Evolutionary conservation across 2,113 vertebrate genomes (phyloP), one percentile per base, ranked within the genome.

Genomic region (Acanthisitta chloris): DNA sequence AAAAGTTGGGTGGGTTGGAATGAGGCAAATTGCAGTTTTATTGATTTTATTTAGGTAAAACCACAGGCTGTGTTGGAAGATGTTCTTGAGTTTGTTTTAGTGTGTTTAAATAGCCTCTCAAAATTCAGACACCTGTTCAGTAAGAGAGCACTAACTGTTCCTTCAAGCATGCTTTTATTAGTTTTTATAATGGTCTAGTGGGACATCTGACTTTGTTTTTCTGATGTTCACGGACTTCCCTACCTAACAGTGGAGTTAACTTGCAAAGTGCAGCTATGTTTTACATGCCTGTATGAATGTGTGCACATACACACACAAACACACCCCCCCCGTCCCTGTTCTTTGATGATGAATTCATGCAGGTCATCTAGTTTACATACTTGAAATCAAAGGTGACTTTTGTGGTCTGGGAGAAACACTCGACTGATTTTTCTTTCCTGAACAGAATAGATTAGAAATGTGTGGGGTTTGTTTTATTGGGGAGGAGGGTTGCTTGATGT

Each of bases 201-300:
- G 48, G 66, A 78, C 58, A 49, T 31, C 24, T 29, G 43, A 4
- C 7, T 51, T 87, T 82, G 9, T 45, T 82, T 69, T 80, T 45
- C 33, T 59, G 5, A 85, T 82, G 49, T 26, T 33, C 1, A 2
- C 73, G 28, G 28, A 14, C 24, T 80, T 82, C 14, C 8, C 2
- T 77, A 40, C 26, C 17, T 88, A 57, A 29, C 17, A 58, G 3
- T 72, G 36, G 31, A 80, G 36, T 77, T 81, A 45, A 10, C 7
- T 65, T 77, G 21, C 3, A 2, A 28, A 55, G 10, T 46, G 38
- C 42, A 46, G 92, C 19, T 67, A 7, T 16, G 8, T 74, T 90
- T 52, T 70, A 26, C 1, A 1, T 73, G 31, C 16, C 31, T n/a
- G 0, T 64, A 17, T 46, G 12, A n/a, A 26, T 49, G 12, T 33